These are phyloP conservation scores for Belgica antarctica DNA, from an alignment of 2,888 invertebrate genomes.

Conservation along the genomic window DNA sequence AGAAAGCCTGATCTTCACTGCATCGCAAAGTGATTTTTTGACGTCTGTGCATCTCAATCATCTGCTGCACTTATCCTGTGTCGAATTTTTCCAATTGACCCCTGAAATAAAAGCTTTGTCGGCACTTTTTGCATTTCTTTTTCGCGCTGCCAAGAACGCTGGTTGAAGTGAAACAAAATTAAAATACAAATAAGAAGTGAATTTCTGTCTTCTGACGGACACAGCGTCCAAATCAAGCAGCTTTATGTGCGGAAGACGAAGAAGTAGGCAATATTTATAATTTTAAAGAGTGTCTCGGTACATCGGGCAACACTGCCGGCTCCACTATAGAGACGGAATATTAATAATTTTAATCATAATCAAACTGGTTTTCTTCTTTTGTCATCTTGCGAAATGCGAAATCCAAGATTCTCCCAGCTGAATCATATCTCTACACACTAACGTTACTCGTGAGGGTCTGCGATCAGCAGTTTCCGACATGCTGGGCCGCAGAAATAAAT, in stretches of 20 bases:
- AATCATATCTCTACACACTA: background rate
- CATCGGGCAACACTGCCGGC: constrained; percentile 11
- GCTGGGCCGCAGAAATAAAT: constrained; percentile 8
- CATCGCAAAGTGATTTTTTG: no score
- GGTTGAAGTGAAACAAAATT: background rate
- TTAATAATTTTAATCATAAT: constrained; percentile 34
- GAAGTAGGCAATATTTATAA: background rate
- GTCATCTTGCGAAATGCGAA: background rate
- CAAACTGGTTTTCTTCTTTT: constrained; percentile 28
- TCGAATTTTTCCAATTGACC: background rate
- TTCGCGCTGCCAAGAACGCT: background rate
- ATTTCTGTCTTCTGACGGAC: constrained; percentile 6
- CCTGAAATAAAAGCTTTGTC: background rate
- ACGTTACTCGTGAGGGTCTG: no score
- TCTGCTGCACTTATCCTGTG: no score
- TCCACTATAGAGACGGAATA: background rate
- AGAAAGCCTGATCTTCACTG: no score
- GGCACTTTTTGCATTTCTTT: background rate
- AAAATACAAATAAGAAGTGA: constrained; percentile 8
- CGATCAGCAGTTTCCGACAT: background rate
- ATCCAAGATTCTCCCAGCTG: background rate
- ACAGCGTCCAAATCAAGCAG: constrained; percentile 2
- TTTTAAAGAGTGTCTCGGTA: constrained; percentile 8
- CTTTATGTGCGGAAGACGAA: background rate
- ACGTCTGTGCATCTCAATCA: no score